A percentile compares a stretch with the other conserved stretches of the same genome.
phyloP scores from a whole-genome alignment of 2,113 vertebrate species.

The Cottus gobio region DNA sequence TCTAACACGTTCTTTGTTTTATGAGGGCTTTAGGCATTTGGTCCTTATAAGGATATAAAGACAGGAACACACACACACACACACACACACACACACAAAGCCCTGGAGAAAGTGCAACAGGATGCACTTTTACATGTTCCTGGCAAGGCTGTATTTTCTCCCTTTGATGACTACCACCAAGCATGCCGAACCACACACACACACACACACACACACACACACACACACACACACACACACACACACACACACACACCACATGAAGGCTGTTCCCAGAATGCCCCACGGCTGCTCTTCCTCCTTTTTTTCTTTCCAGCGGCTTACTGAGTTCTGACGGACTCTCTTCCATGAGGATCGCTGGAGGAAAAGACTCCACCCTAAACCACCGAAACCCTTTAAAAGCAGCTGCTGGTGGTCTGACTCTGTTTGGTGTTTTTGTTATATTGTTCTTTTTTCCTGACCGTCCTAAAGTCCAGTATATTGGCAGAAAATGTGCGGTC shows the following conservation, averaged over 20 bases:
- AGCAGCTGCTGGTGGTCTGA: slow-evolving; percentile 40
- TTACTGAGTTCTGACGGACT: slow-evolving; percentile 51
- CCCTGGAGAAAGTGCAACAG: slow-evolving; percentile 61
- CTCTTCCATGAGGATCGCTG: slow-evolving; percentile 34
- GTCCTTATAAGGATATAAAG: not conserved
- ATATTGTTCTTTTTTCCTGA: slow-evolving; percentile 36
- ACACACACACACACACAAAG: not conserved
- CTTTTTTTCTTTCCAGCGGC: slow-evolving; percentile 40
- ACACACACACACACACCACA: slow-evolving; percentile 56
- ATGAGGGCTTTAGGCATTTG: not conserved
- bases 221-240: slow-evolving; percentile 31
- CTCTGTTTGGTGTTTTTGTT: slow-evolving; percentile 22
- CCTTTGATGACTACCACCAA: slow-evolving; percentile 62
- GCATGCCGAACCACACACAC: slow-evolving; percentile 36
- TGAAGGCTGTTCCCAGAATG: slow-evolving; percentile 64
- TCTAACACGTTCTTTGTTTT: not conserved
- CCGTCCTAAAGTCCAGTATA: not conserved
- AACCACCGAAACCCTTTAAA: slow-evolving; percentile 30
- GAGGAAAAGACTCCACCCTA: slow-evolving; percentile 58
- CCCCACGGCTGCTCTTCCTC: slow-evolving; percentile 34
- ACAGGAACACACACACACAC: not conserved
- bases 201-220: slow-evolving; percentile 27
- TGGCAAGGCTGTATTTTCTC: slow-evolving; percentile 65
- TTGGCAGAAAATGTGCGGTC: not conserved
- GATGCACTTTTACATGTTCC: slow-evolving; percentile 63